Evolutionary conservation across 2,113 vertebrate genomes (phyloP).

Genomic region (Turdus rufiventris): DNA sequence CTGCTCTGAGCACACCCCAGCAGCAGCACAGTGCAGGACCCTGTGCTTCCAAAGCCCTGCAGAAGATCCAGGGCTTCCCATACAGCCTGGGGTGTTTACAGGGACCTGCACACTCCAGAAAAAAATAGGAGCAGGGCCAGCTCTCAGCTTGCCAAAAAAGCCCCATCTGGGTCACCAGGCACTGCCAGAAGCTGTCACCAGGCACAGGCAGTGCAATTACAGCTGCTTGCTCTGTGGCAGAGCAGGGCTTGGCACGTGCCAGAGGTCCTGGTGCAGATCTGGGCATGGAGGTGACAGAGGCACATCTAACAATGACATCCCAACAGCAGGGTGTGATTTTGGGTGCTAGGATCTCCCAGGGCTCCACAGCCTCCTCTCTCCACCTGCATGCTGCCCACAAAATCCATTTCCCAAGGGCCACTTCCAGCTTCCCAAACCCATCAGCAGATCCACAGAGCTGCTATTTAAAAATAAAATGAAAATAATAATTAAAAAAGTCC

Average conservation of each 20-base stretch:
- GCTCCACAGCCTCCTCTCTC: background rate
- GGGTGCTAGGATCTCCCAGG: background rate
- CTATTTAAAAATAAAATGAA: conserved; percentile 19
- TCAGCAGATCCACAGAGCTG: conserved; percentile 9
- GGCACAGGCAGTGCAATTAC: background rate
- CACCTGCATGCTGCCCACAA: background rate
- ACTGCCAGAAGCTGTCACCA: background rate
- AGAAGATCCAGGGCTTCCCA: background rate
- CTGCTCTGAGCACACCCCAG: background rate
- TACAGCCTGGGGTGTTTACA: background rate
- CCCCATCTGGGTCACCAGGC: background rate
- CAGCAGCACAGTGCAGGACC: background rate
- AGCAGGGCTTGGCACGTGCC: fast-evolving
- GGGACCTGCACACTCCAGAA: background rate
- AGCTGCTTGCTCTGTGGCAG: background rate
- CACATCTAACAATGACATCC: fast-evolving
- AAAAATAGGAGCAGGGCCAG: background rate
- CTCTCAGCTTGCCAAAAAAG: background rate
- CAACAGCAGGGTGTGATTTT: background rate
- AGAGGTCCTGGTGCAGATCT: background rate
- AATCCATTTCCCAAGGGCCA: background rate
- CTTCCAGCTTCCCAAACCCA: conserved; percentile 13
- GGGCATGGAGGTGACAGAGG: background rate
- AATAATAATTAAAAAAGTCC: background rate
- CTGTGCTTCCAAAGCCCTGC: background rate